Evolutionary conservation across 1,140 invertebrate species (phyloP), one percentile per base, ranked within the genome.

Genomic region (Meloidogyne exigua): DNA sequence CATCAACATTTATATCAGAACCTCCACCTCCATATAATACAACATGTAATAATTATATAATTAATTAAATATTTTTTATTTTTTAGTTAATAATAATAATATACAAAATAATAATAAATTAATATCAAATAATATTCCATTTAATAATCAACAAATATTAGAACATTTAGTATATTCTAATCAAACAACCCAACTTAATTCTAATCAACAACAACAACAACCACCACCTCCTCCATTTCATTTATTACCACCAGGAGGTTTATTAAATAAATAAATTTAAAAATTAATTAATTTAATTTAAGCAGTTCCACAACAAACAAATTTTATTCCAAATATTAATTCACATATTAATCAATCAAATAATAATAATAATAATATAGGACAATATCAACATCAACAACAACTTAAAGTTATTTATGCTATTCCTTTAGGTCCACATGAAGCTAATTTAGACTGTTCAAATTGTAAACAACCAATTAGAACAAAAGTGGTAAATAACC

Each of bases 391-490:
- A 68, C 66, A 18, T 21, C 21, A 15, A 18, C 39, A 32, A 28
- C 62, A 71, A 44, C 9, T 71, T 28, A 71, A 71, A 71, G 39
- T 73, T 62, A 73, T 73, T 39, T 21, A 64, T 65, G 57, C 72
- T 62, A n/a, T 73, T 57, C 72, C 72, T 10, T 64, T 73, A 36
- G 72, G 72, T 2, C 72, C 72, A 18, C 72, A 73, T 36, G 72
- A 73, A 26, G 21, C 26, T 62, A 32, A 28, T n/a, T 64, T 73
- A 25, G 49, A 73, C 12, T 73, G 72, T 65, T 66, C 21, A 11
- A 73, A 73, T 39, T 73, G 72, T 64, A 28, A 65, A 15, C 72
- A 73, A 32, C 18, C 72, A 65, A 65, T 73, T 18, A 9, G 11
- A 32, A 57, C 49, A 1, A 68, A 23, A 68, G 39, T 42, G 66